Evolutionary conservation across 2,113 vertebrate genomes (phyloP), one percentile per base, ranked within the genome.

Genomic region (Tupaia chinensis): DNA sequence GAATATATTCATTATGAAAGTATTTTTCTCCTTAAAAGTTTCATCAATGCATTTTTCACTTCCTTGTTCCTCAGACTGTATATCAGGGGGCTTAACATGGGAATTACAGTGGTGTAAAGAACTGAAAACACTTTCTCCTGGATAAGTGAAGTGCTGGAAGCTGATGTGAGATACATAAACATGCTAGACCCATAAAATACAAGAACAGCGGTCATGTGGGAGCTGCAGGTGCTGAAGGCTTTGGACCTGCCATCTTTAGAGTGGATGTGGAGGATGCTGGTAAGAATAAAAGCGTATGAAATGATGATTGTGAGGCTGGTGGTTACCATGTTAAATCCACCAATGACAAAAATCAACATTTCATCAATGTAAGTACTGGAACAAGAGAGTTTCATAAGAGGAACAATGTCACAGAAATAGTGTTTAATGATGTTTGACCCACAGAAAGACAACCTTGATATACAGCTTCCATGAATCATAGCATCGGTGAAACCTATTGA

Each of bases 21-120:
- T 44, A 44, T 61, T 89, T 95, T 94, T 54, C 70, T 76, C 25
- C 61, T 80, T 73, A 89, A 74, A 61, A 93, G 72, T 32, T 95
- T 96, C 25, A 4, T 44, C 25, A 98, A 16, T 61, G 88, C 78
- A 29, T 53, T 87, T 87, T 97, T 90, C 5, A 97, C 94, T 27
- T 97, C 95, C 54, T 94, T 96, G 81, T 98, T 97, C 44, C 95
- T 96, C 82, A 96, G 85, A 68, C 93, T 97, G 4, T 97, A 98
- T 29, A 98, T 97, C 73, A 97, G 53, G 19, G 95, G 97, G 58
- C 97, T 97, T n/a, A 97, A 25, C 97, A 97, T 96, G 56, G 97
- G 94, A 58, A 96, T 97, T 54, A 97, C 94, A 4, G 56, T 93
- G 12, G 91, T 98, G 3, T 97, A 97, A 74, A 97, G 96, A 16